Conservation (phyloP, 1,140 invertebrate genomes). For the Philotrypesis tridentata region DNA sequence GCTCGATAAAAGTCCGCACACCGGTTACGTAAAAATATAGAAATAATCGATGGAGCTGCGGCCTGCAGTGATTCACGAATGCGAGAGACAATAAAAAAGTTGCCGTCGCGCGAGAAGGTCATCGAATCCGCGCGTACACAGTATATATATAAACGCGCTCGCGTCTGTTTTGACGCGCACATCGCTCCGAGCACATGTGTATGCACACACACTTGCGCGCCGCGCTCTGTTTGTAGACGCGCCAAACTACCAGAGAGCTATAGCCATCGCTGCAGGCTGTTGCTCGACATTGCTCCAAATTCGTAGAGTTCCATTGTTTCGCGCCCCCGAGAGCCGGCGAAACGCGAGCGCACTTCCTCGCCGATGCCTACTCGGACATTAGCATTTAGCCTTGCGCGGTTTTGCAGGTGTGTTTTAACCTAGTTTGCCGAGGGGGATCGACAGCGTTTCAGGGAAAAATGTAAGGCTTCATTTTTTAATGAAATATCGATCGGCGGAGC, state of each 20-base stretch:
- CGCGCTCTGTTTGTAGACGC: no score
- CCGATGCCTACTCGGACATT: no score
- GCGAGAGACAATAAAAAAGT: not conserved
- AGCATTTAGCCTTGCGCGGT: no score
- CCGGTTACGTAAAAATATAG: not conserved
- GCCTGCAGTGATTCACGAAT: not conserved
- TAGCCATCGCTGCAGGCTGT: not conserved
- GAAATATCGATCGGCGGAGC: no score
- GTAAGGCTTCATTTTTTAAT: no score
- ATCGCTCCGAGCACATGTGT: no score
- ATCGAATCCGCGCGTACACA: not conserved
- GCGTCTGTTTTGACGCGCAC: not conserved
- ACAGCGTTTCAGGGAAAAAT: no score
- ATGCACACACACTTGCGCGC: no score
- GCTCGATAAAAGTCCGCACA: not conserved
- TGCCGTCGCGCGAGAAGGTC: not conserved
- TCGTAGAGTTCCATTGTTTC: not conserved
- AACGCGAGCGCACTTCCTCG: not conserved
- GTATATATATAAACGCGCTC: no score
- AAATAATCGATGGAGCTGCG: not conserved
- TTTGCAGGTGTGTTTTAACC: no score
- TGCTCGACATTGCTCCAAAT: conserved; percentile 42
- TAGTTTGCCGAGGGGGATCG: no score
- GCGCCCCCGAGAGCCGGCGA: not conserved
- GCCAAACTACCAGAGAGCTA: not conserved